Conservation (phyloP, 2,113 vertebrate genomes). For the Erinaceus europaeus region DNA sequence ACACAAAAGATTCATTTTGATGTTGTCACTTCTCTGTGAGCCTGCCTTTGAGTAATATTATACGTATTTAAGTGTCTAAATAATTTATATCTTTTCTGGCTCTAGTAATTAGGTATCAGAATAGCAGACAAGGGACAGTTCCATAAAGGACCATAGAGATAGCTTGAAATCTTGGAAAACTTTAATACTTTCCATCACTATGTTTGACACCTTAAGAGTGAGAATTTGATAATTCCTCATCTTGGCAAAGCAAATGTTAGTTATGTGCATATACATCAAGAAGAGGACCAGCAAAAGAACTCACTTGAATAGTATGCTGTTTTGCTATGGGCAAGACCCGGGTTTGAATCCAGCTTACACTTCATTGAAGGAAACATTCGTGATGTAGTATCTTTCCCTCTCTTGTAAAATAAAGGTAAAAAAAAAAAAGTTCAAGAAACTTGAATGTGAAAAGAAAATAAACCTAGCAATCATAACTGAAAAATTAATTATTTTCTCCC, state of each 20-base stretch:
- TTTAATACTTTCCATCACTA: neutral
- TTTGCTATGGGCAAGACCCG: no score
- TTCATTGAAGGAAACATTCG: no score
- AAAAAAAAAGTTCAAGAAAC: neutral
- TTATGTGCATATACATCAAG: no score
- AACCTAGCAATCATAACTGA: neutral
- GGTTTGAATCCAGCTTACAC: no score
- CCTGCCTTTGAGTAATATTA: neutral
- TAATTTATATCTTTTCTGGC: constrained; percentile 15
- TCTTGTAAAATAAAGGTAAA: no score
- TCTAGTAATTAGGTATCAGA: neutral
- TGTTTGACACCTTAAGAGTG: neutral
- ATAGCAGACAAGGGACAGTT: neutral
- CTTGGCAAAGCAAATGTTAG: neutral
- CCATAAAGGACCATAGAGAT: neutral
- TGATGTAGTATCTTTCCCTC: no score
- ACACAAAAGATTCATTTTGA: constrained; percentile 4
- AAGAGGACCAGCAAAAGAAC: no score
- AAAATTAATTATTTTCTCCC: neutral
- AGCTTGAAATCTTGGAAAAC: neutral
- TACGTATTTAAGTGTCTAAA: constrained; percentile 2
- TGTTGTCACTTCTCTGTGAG: neutral
- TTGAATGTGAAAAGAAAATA: neutral
- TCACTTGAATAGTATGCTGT: no score
- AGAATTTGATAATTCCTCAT: neutral